Evolutionary conservation across 2,797 vertebrate genomes (phyloP).

Genomic region (Gambelia wislizenii): DNA sequence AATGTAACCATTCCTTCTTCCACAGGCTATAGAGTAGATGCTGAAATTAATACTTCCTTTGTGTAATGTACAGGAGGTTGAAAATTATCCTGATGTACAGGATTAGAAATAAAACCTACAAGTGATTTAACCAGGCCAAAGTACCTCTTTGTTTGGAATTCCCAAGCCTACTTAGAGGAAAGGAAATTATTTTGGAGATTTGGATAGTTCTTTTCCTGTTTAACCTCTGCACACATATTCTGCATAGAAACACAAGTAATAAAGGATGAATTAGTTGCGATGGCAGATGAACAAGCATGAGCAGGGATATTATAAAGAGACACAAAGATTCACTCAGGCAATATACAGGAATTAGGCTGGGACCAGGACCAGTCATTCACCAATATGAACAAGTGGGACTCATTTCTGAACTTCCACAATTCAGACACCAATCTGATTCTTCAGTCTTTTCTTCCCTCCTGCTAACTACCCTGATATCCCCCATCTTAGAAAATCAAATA

Average conservation of each 20-base stretch:
- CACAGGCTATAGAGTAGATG: not conserved
- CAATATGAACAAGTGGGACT: not conserved
- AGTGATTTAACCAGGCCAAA: not conserved
- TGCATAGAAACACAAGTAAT: not conserved
- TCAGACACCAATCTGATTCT: too few relatives aligned
- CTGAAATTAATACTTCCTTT: slow-evolving; percentile 12
- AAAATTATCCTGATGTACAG: not conserved
- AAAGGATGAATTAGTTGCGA: not conserved
- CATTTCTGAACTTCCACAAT: not conserved
- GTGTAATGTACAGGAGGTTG: not conserved
- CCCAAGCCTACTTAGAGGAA: not conserved
- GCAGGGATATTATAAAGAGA: not conserved
- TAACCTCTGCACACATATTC: not conserved
- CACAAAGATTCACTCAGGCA: not conserved
- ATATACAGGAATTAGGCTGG: not conserved
- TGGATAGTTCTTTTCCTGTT: not conserved
- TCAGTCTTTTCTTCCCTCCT: too few relatives aligned
- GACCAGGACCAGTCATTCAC: not conserved
- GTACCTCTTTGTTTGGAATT: not conserved
- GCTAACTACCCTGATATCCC: too few relatives aligned
- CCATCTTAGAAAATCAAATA: too few relatives aligned
- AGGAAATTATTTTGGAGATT: not conserved
- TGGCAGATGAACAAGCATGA: not conserved
- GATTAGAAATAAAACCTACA: not conserved
- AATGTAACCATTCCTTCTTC: slow-evolving; percentile 1